Conservation (phyloP, 2,797 vertebrate species). For the Muscicapa comitata region DNA sequence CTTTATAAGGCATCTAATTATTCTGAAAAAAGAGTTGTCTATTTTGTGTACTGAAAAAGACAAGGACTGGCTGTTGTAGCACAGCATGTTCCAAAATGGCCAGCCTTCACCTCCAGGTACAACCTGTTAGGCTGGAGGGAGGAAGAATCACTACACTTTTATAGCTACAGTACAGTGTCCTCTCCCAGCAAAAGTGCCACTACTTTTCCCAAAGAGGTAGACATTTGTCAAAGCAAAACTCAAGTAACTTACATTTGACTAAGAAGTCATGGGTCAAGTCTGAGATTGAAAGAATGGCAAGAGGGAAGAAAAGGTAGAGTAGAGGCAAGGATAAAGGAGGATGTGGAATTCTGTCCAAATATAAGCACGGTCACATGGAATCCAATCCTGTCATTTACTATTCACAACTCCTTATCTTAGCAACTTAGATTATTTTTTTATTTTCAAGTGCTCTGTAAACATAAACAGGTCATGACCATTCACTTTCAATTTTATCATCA, state of each 20-base stretch:
- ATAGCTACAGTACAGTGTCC: background rate
- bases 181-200: background rate
- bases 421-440: background rate
- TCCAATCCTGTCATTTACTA: background rate
- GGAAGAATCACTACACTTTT: background rate
- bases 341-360: background rate
- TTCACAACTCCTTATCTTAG: background rate
- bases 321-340: background rate
- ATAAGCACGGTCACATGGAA: background rate
- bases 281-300: background rate
- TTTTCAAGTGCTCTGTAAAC: background rate
- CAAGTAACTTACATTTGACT: background rate
- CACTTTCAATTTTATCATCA: background rate
- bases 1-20: background rate
- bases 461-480: background rate
- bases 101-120: background rate
- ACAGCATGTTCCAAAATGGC: background rate
- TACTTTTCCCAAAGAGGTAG: background rate
- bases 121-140: too few relatives aligned
- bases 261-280: background rate
- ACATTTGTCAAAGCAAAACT: background rate
- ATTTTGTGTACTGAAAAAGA: background rate
- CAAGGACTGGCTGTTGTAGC: background rate
- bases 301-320: background rate
- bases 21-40: background rate